phyloP scores from a whole-genome alignment of 2,797 vertebrate species.

The Gastrophryne carolinensis region DNA sequence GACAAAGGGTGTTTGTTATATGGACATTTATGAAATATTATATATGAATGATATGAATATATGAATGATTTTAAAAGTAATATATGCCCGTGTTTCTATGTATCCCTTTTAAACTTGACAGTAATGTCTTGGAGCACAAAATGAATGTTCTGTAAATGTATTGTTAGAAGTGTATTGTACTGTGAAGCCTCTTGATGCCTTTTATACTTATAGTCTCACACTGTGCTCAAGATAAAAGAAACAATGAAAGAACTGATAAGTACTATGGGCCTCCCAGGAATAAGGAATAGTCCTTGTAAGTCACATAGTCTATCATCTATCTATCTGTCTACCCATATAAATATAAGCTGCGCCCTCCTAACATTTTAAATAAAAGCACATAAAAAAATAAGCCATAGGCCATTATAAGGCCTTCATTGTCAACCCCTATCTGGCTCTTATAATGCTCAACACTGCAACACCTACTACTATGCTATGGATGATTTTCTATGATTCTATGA shows the following conservation, averaged over 20 bases:
- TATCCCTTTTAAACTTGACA: neutral
- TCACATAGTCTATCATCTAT: neutral
- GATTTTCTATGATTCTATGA: no score
- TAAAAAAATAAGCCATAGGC: no score
- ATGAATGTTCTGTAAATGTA: neutral
- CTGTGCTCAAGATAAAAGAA: neutral
- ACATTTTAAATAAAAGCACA: no score
- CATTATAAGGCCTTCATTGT: no score
- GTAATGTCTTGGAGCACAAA: neutral
- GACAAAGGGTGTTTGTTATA: no score
- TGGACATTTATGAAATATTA: no score
- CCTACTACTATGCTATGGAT: no score
- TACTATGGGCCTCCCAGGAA: neutral
- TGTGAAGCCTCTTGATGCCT: neutral
- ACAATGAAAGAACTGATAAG: conserved; percentile 3
- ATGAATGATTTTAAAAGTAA: no score
- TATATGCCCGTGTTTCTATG: neutral
- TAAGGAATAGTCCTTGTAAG: neutral
- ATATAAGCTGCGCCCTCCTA: no score
- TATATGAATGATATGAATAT: no score
- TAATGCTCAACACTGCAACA: no score
- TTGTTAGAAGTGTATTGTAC: neutral
- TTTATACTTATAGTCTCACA: conserved; percentile 1
- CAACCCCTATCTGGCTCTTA: no score
- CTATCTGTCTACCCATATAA: neutral